Base-by-base conservation (phyloP, 2,797 vertebrate genomes). In the Darevskia mixta region DNA sequence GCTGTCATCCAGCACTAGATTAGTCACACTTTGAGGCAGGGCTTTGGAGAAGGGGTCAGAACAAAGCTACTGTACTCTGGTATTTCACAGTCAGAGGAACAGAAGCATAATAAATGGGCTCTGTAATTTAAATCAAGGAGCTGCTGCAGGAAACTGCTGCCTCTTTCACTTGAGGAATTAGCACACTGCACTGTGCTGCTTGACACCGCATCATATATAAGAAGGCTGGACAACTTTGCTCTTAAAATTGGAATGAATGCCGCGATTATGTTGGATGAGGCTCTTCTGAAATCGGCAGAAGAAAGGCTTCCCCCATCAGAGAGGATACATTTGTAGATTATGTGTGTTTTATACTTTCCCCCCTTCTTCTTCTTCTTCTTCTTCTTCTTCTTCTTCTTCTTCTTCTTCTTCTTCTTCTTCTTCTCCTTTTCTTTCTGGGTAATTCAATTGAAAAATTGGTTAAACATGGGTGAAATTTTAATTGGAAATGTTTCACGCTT, bases 81-180 rank as follows among this genome's bases (percentile, higher is more conserved):
- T 98, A 97, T 98, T 97, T 97, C 97, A 97, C 97, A 97, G 97
- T 96, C 95, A 97, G 97, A 95, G 95, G 97, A 97, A 97, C 96
- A 97, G 97, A 97, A 95, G 96, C 96, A 96, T 96, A 97, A 97
- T 97, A 97, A 97, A 97, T 97, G 97, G 95, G 95, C 96, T 97
- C 97, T 97, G 97, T 97, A 97, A 97, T 97, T 98, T 98, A 97
- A 98, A 98, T 98, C 97, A 97, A 97, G 97, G 95, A 94, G 95
- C 96, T 97, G 96, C 97, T 97, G 97, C 98, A 97, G 97, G 97
- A 97, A 98, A 97, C 97, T 95, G 92, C 96, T 96, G 97, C 96
- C 96, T 97, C 95, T 96, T 97, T 97, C 95, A 96, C 97, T 97
- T 96, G 98, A 98, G 96, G 96, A 98, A 97, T 97, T 96, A 97